Evolutionary conservation across 2,888 invertebrate species (phyloP), one percentile per base, ranked within the genome.

Genomic region (Temnothorax unifasciatus): DNA sequence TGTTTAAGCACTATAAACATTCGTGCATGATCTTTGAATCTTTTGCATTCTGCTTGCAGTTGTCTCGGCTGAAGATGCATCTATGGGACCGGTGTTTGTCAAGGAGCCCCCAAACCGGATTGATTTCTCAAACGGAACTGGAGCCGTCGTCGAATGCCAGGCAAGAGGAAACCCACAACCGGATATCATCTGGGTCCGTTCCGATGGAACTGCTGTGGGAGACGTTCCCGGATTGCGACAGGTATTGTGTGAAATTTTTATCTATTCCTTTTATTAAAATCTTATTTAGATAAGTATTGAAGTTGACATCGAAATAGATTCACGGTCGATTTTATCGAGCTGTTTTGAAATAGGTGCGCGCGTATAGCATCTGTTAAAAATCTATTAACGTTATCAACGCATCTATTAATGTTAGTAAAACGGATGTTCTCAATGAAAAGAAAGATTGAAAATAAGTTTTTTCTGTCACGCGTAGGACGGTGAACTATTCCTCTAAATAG

Each of bases 121-220:
- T 90, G 98, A 98, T 95, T 99, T 99, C 95, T 98, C 98, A 90
- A 99, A 99, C 95, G 98, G 98, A 90, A 98, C 98, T 84, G 99
- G 99, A 92, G 98, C 98, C 86, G 97, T 98, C 92, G 98, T 99
- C 86, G 98, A 98, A 95, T 99, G 99, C 95, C 97, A 98, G 90
- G 98, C 98, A 18, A 96, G 98, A 92, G 99, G 98, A 89, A 97
- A 97, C 92, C 99, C 99, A 34, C 96, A 97, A 90, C 98, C 99
- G 81, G 98, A 98, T 95, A 98, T 99, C 90, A 98, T 98, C 93
- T 99, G 99, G 99, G 97, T 98, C 76, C 97, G 98, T 92, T 97
- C 97, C 90, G 98, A 99, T 95, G 99, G 99, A 84, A 97, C 97
- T 84, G 98, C 98, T 86, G 98, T 99, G 85, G 98, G 98, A 85